A percentile compares a stretch with the other conserved stretches of the same genome.
Evolutionary conservation across 1,140 invertebrate genomes (phyloP).

Genomic region (Drosophila watanabei): DNA sequence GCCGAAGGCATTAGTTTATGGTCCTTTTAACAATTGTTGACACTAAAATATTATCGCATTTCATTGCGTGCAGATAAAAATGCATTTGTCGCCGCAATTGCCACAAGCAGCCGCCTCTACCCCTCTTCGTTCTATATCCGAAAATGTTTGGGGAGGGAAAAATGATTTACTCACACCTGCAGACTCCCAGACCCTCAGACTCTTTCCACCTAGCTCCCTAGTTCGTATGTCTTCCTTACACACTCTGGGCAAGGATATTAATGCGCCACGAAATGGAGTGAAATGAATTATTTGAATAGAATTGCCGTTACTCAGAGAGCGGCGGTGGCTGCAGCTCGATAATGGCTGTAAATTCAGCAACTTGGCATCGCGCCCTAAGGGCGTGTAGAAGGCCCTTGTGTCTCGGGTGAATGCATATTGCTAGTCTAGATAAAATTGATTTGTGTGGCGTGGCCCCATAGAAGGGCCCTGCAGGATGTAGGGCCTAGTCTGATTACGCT

Average conservation of each 20-base stretch:
- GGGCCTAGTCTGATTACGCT: constrained; percentile 44
- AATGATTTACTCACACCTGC: constrained; percentile 83
- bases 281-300: constrained; percentile 85
- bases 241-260: constrained; percentile 81
- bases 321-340: constrained; percentile 68
- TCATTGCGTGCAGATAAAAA: constrained; percentile 85
- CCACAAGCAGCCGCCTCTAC: constrained; percentile 54
- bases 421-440: constrained; percentile 83
- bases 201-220: constrained; percentile 8
- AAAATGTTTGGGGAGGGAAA: constrained; percentile 38
- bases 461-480: constrained; percentile 10
- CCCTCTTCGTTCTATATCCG: constrained; percentile 3
- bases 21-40: constrained; percentile 85
- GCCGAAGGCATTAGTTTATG: constrained; percentile 80
- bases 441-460: constrained; percentile 63
- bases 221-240: constrained; percentile 83
- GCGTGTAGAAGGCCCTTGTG: constrained; percentile 27
- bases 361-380: constrained; percentile 35
- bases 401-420: constrained; percentile 73
- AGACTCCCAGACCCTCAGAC: background rate
- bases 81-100: constrained; percentile 83
- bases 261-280: constrained; percentile 82
- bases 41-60: constrained; percentile 85
- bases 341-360: constrained; percentile 80
- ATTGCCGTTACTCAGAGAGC: constrained; percentile 70